Evolutionary conservation across 92 coral and sea anemone genomes (phyloP).

Genomic region (Bergia puertoricense): DNA sequence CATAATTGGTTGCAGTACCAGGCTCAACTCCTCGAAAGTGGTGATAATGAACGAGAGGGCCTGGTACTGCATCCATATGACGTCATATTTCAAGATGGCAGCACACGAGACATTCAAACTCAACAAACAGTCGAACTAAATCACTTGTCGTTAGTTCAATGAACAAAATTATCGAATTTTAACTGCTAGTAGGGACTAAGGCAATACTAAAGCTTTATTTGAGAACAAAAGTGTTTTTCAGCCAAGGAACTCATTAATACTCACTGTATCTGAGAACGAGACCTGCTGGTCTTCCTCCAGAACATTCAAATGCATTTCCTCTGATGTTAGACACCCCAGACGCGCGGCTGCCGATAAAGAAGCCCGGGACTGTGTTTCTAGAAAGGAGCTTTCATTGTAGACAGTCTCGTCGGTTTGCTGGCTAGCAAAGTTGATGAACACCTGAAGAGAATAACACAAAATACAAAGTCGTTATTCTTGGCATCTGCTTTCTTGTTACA

Average conservation of each 20-base stretch:
- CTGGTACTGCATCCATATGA: no score
- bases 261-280: conserved; percentile 27
- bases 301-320: conserved; percentile 66
- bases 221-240: not conserved
- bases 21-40: no score
- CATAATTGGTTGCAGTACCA: no score
- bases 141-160: no score
- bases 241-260: not conserved
- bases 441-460: conserved; percentile 53
- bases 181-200: not conserved
- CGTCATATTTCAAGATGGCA: no score
- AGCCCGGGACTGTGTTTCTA: conserved; percentile 1
- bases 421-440: conserved; percentile 95
- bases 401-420: conserved; percentile 98
- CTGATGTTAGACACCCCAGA: conserved; percentile 60
- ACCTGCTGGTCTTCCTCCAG: conserved; percentile 59
- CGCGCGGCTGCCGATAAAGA: conserved; percentile 38
- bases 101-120: no score
- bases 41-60: no score
- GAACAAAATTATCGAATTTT: no score
- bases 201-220: not conserved
- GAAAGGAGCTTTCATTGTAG: conserved; percentile 56
- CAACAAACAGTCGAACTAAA: no score
- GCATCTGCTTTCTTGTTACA: not conserved
- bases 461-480: not conserved